A percentile compares a stretch with the other conserved stretches of the same genome.
phyloP scores from a whole-genome alignment of 2,888 invertebrate species.

The Epinotia bilunana region DNA sequence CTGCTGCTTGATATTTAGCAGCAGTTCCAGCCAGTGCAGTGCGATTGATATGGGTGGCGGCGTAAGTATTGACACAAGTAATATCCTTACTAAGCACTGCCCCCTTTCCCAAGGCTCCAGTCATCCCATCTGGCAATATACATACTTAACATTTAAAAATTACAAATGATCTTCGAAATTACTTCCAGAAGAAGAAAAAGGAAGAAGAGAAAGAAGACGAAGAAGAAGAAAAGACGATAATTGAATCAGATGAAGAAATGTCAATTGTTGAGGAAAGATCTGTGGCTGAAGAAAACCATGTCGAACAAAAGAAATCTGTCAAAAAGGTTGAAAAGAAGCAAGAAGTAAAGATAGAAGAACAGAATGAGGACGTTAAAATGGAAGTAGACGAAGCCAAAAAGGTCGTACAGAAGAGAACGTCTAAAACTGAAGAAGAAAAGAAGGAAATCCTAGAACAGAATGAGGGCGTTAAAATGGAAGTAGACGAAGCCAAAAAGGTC shows the following conservation, averaged over 20 bases:
- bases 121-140: too few species aligned
- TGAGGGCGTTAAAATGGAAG: constrained; percentile 71
- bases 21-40: too few species aligned
- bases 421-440: constrained; percentile 81
- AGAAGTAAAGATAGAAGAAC: constrained; percentile 63
- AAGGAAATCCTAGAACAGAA: constrained; percentile 79
- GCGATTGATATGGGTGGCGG: too few species aligned
- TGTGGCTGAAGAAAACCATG: constrained; percentile 79
- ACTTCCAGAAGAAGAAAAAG: constrained; percentile 81
- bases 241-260: constrained; percentile 82
- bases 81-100: too few species aligned
- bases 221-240: constrained; percentile 76
- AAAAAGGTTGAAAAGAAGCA: constrained; percentile 72
- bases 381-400: constrained; percentile 81
- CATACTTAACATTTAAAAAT: background rate
- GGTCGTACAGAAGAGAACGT: constrained; percentile 76
- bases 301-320: constrained; percentile 76
- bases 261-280: constrained; percentile 79
- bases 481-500: constrained; percentile 79
- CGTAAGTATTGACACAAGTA: too few species aligned
- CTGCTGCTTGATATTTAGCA: too few species aligned
- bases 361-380: constrained; percentile 60
- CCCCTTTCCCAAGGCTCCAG: too few species aligned
- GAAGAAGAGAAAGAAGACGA: constrained; percentile 68
- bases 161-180: background rate